phyloP scores from a whole-genome alignment of 1,140 invertebrate species.

The Ostrea denselamellosa region DNA sequence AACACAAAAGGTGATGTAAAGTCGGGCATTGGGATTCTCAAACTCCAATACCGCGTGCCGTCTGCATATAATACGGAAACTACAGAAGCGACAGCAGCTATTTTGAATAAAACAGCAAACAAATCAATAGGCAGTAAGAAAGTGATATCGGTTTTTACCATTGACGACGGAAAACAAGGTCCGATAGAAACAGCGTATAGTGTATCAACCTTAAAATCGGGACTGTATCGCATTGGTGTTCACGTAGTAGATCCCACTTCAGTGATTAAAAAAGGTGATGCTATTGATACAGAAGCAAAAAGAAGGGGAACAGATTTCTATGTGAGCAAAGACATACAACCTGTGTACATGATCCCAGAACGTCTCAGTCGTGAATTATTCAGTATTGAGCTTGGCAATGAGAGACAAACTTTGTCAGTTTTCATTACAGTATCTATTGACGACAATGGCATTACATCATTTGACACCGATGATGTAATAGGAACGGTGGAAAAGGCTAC shows the following conservation, averaged over 20 bases:
- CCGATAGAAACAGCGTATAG: neutral
- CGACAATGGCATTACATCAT: no score
- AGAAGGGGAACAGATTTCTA: neutral
- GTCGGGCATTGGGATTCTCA: slow-evolving; percentile 4
- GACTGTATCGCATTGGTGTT: neutral
- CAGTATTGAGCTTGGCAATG: neutral
- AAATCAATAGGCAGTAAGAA: neutral
- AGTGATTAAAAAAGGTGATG: neutral
- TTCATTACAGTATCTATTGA: neutral
- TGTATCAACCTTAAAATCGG: neutral
- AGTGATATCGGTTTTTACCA: neutral
- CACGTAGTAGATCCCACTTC: neutral
- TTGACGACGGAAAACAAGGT: neutral
- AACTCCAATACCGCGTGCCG: slow-evolving; percentile 40
- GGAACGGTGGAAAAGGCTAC: neutral
- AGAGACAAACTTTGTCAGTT: neutral
- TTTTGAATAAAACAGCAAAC: neutral
- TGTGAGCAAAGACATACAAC: neutral
- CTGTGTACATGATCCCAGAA: neutral
- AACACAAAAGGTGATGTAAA: slow-evolving; percentile 31
- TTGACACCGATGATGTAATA: neutral
- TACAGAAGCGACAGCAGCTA: neutral
- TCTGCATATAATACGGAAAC: slow-evolving; percentile 13
- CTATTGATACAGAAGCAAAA: neutral
- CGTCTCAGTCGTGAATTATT: neutral